Evolutionary conservation across 1,140 invertebrate species (phyloP).

Genomic region (Subanguina moxae): DNA sequence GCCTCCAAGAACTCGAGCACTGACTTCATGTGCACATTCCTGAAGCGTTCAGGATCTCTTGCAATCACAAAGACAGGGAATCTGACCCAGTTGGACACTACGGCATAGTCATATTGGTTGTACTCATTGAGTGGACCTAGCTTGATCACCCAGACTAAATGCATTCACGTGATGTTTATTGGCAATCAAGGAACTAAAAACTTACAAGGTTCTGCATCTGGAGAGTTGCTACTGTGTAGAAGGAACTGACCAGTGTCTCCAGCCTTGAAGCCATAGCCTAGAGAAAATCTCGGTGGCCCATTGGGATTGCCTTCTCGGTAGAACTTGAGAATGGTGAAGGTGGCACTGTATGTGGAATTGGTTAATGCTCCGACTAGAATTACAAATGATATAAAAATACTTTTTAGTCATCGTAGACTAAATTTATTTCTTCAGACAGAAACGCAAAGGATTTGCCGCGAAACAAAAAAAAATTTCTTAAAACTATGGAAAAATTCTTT

Average conservation of each 20-base stretch:
- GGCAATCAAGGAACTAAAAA: not conserved
- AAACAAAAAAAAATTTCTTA: too few relatives aligned
- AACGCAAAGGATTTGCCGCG: too few relatives aligned
- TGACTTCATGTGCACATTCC: slow-evolving; percentile 52
- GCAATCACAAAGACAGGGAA: slow-evolving; percentile 59
- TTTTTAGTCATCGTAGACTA: too few relatives aligned
- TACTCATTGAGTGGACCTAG: slow-evolving; percentile 58
- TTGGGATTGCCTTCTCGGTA: slow-evolving; percentile 59
- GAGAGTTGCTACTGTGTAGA: slow-evolving; percentile 55
- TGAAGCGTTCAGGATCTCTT: slow-evolving; percentile 57
- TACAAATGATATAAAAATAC: slow-evolving; percentile 18
- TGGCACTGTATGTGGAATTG: slow-evolving; percentile 59
- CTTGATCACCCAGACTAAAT: slow-evolving; percentile 59
- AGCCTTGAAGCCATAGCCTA: slow-evolving; percentile 58
- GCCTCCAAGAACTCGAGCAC: slow-evolving; percentile 58
- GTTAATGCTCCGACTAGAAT: slow-evolving; percentile 57
- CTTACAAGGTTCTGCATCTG: slow-evolving; percentile 57
- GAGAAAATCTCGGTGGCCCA: slow-evolving; percentile 55
- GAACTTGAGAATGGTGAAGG: slow-evolving; percentile 58
- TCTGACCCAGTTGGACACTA: slow-evolving; percentile 58
- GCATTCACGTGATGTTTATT: not conserved
- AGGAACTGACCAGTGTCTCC: slow-evolving; percentile 59
- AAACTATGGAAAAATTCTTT: too few relatives aligned
- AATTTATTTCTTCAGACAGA: too few relatives aligned
- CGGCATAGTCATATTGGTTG: slow-evolving; percentile 59